phyloP scores from a whole-genome alignment of 2,888 invertebrate species.

The Tortrix viridana region DNA sequence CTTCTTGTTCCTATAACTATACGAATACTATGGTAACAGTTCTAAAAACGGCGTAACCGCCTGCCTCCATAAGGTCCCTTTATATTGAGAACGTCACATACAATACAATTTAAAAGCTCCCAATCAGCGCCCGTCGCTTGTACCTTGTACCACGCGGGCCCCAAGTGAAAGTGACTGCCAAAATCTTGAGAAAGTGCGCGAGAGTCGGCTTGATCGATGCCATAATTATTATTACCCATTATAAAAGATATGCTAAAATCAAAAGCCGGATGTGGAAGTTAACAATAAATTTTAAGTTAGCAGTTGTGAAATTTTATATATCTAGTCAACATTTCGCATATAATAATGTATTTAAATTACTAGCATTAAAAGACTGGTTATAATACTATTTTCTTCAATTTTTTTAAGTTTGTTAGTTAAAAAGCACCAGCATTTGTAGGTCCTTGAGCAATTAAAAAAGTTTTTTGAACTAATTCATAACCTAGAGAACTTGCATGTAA shows the following conservation, averaged over 20 bases:
- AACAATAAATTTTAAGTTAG: slow-evolving; percentile 31
- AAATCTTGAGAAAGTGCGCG: slow-evolving; percentile 80
- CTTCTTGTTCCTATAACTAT: too few relatives aligned
- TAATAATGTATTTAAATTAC: not conserved
- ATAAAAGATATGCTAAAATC: slow-evolving; percentile 80
- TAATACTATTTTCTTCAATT: not conserved
- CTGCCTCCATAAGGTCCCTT: too few relatives aligned
- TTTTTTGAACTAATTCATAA: too few relatives aligned
- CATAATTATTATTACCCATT: slow-evolving; percentile 83
- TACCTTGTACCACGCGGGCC: slow-evolving; percentile 37
- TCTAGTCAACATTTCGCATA: slow-evolving; percentile 2
- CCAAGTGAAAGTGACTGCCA: slow-evolving; percentile 80
- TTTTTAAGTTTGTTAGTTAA: not conserved
- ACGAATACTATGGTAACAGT: too few relatives aligned
- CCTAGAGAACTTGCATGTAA: too few relatives aligned
- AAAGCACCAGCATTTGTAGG: too few relatives aligned
- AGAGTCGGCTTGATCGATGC: slow-evolving; percentile 78
- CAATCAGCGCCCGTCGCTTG: slow-evolving; percentile 5
- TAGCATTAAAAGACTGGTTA: not conserved
- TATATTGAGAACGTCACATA: too few relatives aligned
- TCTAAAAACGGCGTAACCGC: too few relatives aligned
- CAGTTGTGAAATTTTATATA: slow-evolving; percentile 24
- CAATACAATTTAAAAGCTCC: too few relatives aligned
- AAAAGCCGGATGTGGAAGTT: slow-evolving; percentile 68
- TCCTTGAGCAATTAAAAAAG: too few relatives aligned